Conservation (phyloP, 2,888 invertebrate species). For the Tupiocoris notatus region DNA sequence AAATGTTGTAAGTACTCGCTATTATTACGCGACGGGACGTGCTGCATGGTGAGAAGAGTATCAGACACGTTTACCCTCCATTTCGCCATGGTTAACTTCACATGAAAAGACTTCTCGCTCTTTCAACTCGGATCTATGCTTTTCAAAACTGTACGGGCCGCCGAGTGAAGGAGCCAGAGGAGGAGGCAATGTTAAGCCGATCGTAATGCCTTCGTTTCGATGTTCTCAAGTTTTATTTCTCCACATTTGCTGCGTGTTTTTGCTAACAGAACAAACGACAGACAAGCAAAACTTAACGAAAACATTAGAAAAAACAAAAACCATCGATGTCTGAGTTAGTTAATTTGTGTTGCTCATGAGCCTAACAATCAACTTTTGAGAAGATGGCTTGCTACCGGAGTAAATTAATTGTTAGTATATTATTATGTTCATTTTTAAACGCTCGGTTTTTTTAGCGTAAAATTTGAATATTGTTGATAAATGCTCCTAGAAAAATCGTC, state of each 20-base stretch:
- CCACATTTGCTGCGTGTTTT: neutral
- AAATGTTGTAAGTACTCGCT: neutral
- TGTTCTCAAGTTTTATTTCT: neutral
- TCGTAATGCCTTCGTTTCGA: neutral
- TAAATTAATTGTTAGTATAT: no score
- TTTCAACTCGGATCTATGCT: neutral
- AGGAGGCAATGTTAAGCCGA: neutral
- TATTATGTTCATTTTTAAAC: no score
- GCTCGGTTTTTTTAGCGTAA: no score
- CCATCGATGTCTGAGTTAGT: no score
- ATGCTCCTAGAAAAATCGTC: no score
- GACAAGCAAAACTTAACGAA: no score
- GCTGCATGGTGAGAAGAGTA: neutral
- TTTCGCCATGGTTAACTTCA: constrained; percentile 4
- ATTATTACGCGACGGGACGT: neutral
- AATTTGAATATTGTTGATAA: no score
- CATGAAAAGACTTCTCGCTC: constrained; percentile 2
- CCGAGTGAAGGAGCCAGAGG: neutral
- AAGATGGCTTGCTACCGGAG: no score
- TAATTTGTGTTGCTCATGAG: no score
- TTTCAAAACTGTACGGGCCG: neutral
- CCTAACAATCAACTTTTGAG: no score
- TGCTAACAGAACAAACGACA: neutral
- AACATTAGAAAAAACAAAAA: no score
- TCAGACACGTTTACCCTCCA: constrained; percentile 8